phyloP scores from a whole-genome alignment of 2,113 vertebrate species.

The Apeltes quadracus region DNA sequence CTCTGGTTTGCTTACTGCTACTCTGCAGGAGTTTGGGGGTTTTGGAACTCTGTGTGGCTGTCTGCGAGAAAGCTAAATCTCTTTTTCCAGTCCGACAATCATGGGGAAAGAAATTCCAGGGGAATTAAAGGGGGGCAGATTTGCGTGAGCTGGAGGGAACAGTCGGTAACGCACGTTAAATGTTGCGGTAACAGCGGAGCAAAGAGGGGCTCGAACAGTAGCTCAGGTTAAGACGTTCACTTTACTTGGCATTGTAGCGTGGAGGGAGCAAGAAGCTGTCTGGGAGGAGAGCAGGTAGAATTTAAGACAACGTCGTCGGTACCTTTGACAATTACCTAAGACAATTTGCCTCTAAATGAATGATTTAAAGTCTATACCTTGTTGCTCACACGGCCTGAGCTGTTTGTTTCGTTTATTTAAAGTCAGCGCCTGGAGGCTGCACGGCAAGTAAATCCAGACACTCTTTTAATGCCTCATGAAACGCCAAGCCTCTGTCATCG shows the following conservation, averaged over 20 bases:
- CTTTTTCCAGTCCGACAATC: conserved; percentile 19
- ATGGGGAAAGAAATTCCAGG: conserved; percentile 32
- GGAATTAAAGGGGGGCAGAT: conserved; percentile 33
- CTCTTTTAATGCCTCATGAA: conserved; percentile 50
- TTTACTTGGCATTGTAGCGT: conserved; percentile 12
- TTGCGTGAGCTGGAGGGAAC: conserved; percentile 46
- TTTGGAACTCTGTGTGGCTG: conserved; percentile 16
- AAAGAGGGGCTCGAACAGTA: conserved; percentile 13
- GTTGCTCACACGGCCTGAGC: conserved; percentile 44
- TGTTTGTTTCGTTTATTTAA: conserved; percentile 60
- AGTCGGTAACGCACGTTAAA: not conserved
- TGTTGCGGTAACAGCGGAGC: conserved; percentile 1
- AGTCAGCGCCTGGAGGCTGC: conserved; percentile 44
- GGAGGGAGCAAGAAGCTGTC: not conserved
- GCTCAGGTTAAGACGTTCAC: conserved; percentile 31
- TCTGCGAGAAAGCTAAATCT: conserved; percentile 11
- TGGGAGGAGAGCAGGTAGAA: not conserved
- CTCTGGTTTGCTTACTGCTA: conserved; percentile 10
- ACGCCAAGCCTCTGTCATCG: conserved; percentile 64
- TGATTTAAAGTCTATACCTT: conserved; percentile 23
- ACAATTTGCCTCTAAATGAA: conserved; percentile 12
- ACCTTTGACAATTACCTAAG: not conserved
- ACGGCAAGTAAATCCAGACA: conserved; percentile 63
- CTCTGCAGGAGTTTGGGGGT: not conserved
- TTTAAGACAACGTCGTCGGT: not conserved